phyloP scores from a whole-genome alignment of 1,140 invertebrate genomes.

The Trachymyrmex septentrionalis region DNA sequence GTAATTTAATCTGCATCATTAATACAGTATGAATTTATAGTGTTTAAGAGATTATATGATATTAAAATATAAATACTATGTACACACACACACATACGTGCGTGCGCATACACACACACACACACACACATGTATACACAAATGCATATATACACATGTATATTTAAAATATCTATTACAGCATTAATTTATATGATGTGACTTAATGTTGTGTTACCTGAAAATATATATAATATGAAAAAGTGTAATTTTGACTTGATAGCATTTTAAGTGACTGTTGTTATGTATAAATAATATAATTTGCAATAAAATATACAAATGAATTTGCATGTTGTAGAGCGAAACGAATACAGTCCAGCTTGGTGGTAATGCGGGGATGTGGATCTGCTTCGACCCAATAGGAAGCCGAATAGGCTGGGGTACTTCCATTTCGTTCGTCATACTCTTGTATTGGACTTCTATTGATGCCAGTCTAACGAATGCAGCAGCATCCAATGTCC shows the following conservation, averaged over 20 bases:
- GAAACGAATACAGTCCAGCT: conserved; percentile 73
- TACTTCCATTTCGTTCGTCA: conserved; percentile 80
- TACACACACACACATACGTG: too few relatives aligned
- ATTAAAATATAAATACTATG: not conserved
- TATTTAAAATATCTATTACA: not conserved
- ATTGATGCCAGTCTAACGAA: conserved; percentile 78
- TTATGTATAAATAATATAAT: not conserved
- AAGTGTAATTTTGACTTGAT: conserved; percentile 9
- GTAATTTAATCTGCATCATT: conserved; percentile 17
- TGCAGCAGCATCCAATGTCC: conserved; percentile 77
- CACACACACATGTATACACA: too few relatives aligned
- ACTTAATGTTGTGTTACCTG: not conserved
- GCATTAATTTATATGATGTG: not conserved
- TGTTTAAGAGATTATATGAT: not conserved
- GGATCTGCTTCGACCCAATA: conserved; percentile 83
- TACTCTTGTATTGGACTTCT: conserved; percentile 79
- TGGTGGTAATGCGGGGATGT: conserved; percentile 86
- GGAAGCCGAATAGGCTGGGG: conserved; percentile 83
- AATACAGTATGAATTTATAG: not conserved
- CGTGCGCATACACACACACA: too few relatives aligned
- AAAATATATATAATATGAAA: not conserved
- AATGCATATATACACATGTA: not conserved
- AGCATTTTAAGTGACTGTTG: not conserved
- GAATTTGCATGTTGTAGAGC: conserved; percentile 56
- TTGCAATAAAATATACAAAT: not conserved